Evolutionary conservation across 2,113 vertebrate genomes (phyloP), one percentile per base, ranked within the genome.

Genomic region (Heterochromis multidens): DNA sequence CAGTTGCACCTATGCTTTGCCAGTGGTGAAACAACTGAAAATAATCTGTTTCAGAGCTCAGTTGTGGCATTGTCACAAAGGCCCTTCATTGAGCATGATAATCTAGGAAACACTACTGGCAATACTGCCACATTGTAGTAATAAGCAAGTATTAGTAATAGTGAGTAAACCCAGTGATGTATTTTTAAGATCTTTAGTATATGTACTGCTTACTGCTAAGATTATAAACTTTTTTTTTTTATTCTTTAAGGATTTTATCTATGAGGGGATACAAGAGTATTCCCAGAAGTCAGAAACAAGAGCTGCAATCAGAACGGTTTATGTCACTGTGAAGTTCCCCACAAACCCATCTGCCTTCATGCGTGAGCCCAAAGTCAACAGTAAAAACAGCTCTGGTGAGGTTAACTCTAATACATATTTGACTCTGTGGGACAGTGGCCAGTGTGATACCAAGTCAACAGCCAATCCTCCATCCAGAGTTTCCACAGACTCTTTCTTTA

Each of bases 401-500:
- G 37, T 5, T 17, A n/a, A 13, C 7, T 16, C 35, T 40, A 37
- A 1, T 43, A 9, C 35, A 25, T 3, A 67, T 43, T 40, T 1
- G 17, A 10, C 3, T 46, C 14, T 19, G 63, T 46, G 14, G 23
- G 43, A 46, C 43, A 3, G 37, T 11, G 37, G 0, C 8, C 63
- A 46, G n/a, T 3, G 1, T 17, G 33, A 14, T 8, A 40, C 0
- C 0, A 23, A 16, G 21, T 17, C 63, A 17, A 17, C n/a, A 14
- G 37, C 37, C 25, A 43, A 27, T 25, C 23, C 10, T 0, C 37
- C 37, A 27, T 46, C 63, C 63, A 10, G 7, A 67, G 63, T 43
- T 25, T 43, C 63, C 40, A 10, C 0, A 43, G n/a, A 43, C n/a
- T 2, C 8, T 43, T 65, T 65, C 62, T n/a, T 33, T 23, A 4